Base-by-base conservation (phyloP, 2,888 invertebrate species). In the Eupeodes luniger region DNA sequence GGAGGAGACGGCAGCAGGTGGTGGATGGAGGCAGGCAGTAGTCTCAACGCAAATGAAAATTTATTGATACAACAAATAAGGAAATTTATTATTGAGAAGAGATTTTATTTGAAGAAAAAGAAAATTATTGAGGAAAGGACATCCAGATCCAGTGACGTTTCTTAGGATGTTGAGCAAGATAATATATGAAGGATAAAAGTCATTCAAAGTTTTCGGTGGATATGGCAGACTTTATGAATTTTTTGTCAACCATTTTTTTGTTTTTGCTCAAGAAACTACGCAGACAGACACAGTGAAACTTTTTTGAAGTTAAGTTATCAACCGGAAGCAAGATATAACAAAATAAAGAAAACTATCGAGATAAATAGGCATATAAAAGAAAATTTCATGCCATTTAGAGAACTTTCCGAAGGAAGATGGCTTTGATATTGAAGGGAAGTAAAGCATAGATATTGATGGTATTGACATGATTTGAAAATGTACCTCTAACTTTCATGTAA, bases 11-110 rank as follows among this genome's bases (percentile, higher is more conserved):
- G 40, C 9, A 51, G 14, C 59, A 27, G 34, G 47, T 10, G 36
- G 9, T 27, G 64, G 53, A 9, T 3, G 27, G 3, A 27, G 27
- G 27, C 27, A 27, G 27, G 27, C 27, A 27, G 27, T 27, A 27
- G 27, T 27, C 36, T 47, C 51, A 59, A 85, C 81, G 19, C 14
- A 80, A 78, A 79, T 67, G 61, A 19, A 75, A 59, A 47, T 72
- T 72, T 59, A 59, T 72, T 72, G 59, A 49, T 59, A 59, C 59
- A 27, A 47, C 27, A 72, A 72, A 72, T 47, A 72, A 59, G 16
- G 2, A 34, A 9, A 47, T 72, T 70, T 49, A 19, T 53, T 69
- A 55, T 12, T 53, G 11, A 53, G n/a, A 40, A 40, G 27, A 16
- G 53, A 47, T 27, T 14, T 47, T 34, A 59, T 69, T 55, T 55